These are phyloP conservation scores for Gasterosteus aculeatus DNA, from an alignment of 2,113 vertebrate genomes.

Conservation along the genomic window DNA sequence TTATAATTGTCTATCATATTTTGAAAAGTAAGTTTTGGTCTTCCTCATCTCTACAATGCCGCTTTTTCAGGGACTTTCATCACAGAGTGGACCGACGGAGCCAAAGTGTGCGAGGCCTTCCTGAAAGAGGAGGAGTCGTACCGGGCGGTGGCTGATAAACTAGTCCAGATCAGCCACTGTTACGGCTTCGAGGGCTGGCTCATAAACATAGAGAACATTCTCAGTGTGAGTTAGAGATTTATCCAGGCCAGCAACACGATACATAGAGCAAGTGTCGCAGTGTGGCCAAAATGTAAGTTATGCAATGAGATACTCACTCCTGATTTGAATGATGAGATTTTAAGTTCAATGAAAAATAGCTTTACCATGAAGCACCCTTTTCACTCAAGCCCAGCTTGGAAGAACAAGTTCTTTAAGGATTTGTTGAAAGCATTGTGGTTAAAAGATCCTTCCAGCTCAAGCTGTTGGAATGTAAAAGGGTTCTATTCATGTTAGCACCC, in stretches of 20 bases:
- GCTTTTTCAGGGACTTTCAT: constrained; percentile 90
- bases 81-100: constrained; percentile 89
- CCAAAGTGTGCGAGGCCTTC: constrained; percentile 85
- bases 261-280: too few relatives aligned
- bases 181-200: constrained; percentile 94
- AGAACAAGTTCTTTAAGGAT: too few relatives aligned
- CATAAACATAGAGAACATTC: constrained; percentile 90
- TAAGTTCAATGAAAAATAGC: too few relatives aligned
- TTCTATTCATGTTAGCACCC: not conserved
- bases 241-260: not conserved
- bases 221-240: constrained; percentile 85
- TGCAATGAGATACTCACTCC: not conserved
- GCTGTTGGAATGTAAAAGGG: too few relatives aligned
- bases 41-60: not conserved
- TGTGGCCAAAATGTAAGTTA: not conserved
- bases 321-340: not conserved
- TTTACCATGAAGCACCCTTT: too few relatives aligned
- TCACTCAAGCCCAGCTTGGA: too few relatives aligned
- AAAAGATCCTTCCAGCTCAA: not conserved
- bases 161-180: constrained; percentile 86
- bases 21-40: not conserved
- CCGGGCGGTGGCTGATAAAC: constrained; percentile 81
- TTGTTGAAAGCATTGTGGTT: too few relatives aligned
- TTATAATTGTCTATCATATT: too few relatives aligned
- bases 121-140: constrained; percentile 83